These are phyloP conservation scores for Eudemis profundana DNA, from an alignment of 2,888 invertebrate species.

Conservation along the genomic window DNA sequence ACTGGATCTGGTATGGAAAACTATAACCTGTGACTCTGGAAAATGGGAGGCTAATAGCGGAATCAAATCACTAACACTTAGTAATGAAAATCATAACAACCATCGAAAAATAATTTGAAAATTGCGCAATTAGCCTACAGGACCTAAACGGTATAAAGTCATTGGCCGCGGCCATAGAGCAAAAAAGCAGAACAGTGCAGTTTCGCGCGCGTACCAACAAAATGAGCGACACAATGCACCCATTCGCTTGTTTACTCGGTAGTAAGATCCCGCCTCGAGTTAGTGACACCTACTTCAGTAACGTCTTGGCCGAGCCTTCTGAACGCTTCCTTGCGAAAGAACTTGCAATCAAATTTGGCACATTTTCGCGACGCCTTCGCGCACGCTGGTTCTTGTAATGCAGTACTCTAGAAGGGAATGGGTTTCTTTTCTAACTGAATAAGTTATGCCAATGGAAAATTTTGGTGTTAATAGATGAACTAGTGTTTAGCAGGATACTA, in stretches of 20 bases:
- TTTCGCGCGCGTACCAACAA: neutral
- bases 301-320: slow-evolving; percentile 76
- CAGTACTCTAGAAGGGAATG: slow-evolving; percentile 84
- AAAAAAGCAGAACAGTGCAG: neutral
- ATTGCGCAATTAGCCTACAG: too few species aligned
- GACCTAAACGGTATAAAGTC: neutral
- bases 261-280: slow-evolving; percentile 26
- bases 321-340: slow-evolving; percentile 71
- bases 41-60: too few species aligned
- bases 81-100: too few species aligned
- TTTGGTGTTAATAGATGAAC: too few species aligned
- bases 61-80: too few species aligned
- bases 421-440: slow-evolving; percentile 10
- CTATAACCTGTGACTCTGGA: too few species aligned
- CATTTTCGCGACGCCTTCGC: slow-evolving; percentile 93
- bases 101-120: too few species aligned
- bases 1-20: too few species aligned
- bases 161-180: slow-evolving; percentile 1
- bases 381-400: slow-evolving; percentile 93
- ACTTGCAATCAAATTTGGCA: slow-evolving; percentile 89
- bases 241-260: slow-evolving; percentile 8
- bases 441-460: slow-evolving; percentile 56
- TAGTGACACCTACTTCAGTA: slow-evolving; percentile 66
- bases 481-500: too few species aligned
- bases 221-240: neutral